Conservation (phyloP, 2,113 vertebrate species). For the Pitta sordida region DNA sequence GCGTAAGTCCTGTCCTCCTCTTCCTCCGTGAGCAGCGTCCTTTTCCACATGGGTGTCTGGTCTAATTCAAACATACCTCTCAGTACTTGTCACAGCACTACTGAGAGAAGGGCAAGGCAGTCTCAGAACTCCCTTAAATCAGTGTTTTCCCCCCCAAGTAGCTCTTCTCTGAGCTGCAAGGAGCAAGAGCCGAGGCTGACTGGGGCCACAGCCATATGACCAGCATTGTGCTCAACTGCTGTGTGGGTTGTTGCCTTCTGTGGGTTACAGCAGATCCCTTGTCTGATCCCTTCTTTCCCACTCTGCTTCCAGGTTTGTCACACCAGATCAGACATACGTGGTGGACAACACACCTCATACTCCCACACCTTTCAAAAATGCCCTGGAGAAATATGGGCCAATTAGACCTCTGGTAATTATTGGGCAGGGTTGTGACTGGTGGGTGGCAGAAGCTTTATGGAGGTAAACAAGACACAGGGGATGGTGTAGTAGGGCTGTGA, state of each 20-base stretch:
- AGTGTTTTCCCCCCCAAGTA: not conserved
- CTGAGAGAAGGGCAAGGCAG: not conserved
- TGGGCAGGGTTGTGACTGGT: not conserved
- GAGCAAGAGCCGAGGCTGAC: not conserved
- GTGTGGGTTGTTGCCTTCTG: not conserved
- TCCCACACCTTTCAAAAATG: slow-evolving; percentile 95
- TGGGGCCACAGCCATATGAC: not conserved
- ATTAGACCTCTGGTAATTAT: slow-evolving; percentile 86
- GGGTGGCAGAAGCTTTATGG: not conserved
- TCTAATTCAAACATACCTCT: not conserved
- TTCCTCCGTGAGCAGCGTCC: accelerated
- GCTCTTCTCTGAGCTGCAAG: not conserved
- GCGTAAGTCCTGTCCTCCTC: slow-evolving; percentile 71
- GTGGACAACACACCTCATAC: slow-evolving; percentile 88
- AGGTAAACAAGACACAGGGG: accelerated
- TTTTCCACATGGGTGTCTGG: not conserved
- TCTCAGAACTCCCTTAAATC: not conserved
- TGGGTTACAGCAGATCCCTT: not conserved
- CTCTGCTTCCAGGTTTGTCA: slow-evolving; percentile 82
- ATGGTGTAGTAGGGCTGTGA: not conserved
- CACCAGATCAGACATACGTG: slow-evolving; percentile 90
- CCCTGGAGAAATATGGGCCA: slow-evolving; percentile 93
- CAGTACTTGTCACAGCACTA: not conserved
- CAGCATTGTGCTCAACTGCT: not conserved
- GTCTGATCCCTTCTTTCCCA: not conserved